A percentile compares a stretch with the other conserved stretches of the same genome.
Conservation (phyloP, 2,113 vertebrate species). For the Chionis minor region DNA sequence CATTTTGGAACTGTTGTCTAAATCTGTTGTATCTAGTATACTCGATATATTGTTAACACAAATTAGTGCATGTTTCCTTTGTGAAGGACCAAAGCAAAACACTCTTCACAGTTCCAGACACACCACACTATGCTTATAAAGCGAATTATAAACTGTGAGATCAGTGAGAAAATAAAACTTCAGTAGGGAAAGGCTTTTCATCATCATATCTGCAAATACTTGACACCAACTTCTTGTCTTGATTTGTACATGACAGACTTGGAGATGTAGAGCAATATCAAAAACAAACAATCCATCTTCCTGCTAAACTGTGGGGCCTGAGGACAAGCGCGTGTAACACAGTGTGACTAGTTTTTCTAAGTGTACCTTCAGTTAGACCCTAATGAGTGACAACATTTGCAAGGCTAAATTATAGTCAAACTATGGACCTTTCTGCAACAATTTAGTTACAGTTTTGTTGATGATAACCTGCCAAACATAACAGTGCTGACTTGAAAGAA, state of each 20-base stretch:
- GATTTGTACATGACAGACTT: not conserved
- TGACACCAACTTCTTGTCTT: not conserved
- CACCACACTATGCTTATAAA: not conserved
- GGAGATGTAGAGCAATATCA: not conserved
- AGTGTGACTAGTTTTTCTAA: rapidly evolving
- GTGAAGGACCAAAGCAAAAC: not conserved
- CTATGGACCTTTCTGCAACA: not conserved
- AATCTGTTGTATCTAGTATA: not conserved
- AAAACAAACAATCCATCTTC: not conserved
- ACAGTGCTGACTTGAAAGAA: not conserved
- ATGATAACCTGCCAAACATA: not conserved
- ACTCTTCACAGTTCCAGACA: not conserved
- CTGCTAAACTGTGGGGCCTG: not conserved
- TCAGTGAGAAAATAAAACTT: not conserved
- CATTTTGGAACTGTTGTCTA: not conserved
- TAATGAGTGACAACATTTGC: not conserved
- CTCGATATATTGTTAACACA: not conserved
- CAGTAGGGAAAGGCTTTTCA: not conserved
- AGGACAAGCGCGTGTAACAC: not conserved
- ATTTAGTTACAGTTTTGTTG: not conserved
- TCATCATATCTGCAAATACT: not conserved
- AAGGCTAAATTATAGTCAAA: not conserved
- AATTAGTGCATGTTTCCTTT: not conserved
- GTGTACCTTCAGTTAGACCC: not conserved
- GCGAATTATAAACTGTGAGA: not conserved